phyloP scores from a whole-genome alignment of 2,113 vertebrate genomes.

The Misgurnus mizolepis region DNA sequence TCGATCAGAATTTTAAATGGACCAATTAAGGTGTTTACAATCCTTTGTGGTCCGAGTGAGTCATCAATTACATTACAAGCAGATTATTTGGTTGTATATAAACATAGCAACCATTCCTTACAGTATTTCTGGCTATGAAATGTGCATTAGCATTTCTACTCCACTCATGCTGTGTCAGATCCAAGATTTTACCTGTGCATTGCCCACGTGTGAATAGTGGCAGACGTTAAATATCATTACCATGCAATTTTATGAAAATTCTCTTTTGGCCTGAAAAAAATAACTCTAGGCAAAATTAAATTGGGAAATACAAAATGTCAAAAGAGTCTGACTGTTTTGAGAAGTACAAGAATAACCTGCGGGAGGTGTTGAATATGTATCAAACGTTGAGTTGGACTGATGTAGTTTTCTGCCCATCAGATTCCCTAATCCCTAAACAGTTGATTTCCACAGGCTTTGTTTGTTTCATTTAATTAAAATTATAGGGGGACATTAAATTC shows the following conservation, averaged over 20 bases:
- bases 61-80: no score
- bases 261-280: background rate
- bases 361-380: background rate
- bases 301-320: conserved; percentile 13
- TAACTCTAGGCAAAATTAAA: conserved; percentile 12
- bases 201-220: background rate
- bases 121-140: no score
- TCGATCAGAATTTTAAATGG: no score
- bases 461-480: conserved; percentile 47
- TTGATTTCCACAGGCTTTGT: conserved; percentile 32
- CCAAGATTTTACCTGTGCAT: no score
- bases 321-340: background rate
- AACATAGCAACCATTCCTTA: no score
- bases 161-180: no score
- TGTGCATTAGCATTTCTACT: no score
- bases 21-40: no score
- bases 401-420: background rate
- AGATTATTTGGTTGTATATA: no score
- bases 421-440: background rate
- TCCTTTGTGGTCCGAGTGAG: no score
- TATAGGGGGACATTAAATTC: conserved; percentile 4
- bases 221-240: no score
- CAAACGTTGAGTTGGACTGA: background rate
- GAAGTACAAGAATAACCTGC: background rate
- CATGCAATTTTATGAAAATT: no score